Base-by-base conservation (phyloP, 2,888 invertebrate species). In the Tanytarsus gracilentus region DNA sequence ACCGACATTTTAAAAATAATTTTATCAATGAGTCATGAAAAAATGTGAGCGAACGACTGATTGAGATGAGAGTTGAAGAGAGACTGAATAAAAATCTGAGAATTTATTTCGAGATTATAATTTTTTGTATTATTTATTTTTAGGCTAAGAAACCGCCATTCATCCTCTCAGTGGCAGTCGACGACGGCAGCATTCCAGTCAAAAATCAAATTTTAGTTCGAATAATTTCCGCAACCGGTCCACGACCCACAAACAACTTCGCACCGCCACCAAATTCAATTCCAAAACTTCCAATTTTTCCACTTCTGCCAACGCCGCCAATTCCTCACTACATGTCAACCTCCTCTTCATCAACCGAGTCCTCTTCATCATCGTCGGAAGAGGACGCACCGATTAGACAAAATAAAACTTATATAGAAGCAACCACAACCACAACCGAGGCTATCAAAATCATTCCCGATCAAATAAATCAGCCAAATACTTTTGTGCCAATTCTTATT, bases 401-500 rank as follows among this genome's bases (percentile, higher is more conserved):
- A 14, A 55, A 55, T 14, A 55, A 40, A 16, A 55, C 55, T 14
- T 55, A 55, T 16, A n/a, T 26, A 1, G 74, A 74, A 74, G 70
- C 64, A 50, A 44, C 62, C 63, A 69, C 68, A 36, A 67, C 50
- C 61, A 56, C 27, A 48, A 65, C 72, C 72, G 74, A 74, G 71
- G 72, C 75, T 71, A 67, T 70, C 66, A 64, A 72, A 67, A 66
- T 71, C 68, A 65, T 67, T 63, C 63, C 67, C 69, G 33, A 70
- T 71, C 27, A 63, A 63, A 44, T 60, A 62, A 62, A 49, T 63
- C 59, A 63, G 9, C 61, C 11, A 14, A 23, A 39, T 21, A 26
- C 86, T 44, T 74, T 88, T 52, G 79, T 88, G 66, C 86, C 88
- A 1, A 75, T 88, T 52, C 76, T 72, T 63, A 67, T 84, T 23